A percentile compares a stretch with the other conserved stretches of the same genome.
phyloP scores from a whole-genome alignment of 2,797 vertebrate genomes.

The Pyrrhura leucotis region DNA sequence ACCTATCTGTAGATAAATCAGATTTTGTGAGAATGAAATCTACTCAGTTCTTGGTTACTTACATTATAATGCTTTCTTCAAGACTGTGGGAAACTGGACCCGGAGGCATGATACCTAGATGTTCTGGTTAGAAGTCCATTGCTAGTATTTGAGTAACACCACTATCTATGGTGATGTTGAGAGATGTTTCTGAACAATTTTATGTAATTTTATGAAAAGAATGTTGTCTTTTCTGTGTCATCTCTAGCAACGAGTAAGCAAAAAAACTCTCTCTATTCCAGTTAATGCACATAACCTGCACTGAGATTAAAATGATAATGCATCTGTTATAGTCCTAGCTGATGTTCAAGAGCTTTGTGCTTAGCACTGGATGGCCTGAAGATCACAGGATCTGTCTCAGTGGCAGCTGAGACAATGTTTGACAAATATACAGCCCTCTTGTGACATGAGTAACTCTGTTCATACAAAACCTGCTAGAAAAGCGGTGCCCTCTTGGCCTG shows the following conservation, averaged over 20 bases:
- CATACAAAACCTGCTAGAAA: not conserved
- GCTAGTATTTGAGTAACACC: not conserved
- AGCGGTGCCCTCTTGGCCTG: not conserved
- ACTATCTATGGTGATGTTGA: not conserved
- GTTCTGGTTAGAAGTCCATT: not conserved
- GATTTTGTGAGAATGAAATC: not conserved
- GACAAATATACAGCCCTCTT: not conserved
- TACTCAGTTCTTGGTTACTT: not conserved
- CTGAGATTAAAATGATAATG: not conserved
- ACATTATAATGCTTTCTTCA: not conserved
- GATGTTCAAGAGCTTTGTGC: fast-evolving
- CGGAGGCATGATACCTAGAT: not conserved
- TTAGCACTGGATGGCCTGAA: not conserved
- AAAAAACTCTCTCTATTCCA: not conserved
- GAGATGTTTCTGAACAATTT: not conserved
- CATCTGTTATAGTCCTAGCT: not conserved
- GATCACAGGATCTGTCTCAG: not conserved
- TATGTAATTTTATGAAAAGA: not conserved
- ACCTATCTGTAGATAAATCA: not conserved
- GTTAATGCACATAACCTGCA: not conserved
- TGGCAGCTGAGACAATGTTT: not conserved
- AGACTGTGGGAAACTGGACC: not conserved
- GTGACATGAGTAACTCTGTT: not conserved
- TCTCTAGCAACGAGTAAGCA: not conserved
- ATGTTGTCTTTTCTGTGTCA: not conserved